Percentiles rank a stretch among this genome's conserved stretches.
These are phyloP conservation scores for Apodemia hepburni DNA, from an alignment of 2,888 invertebrate genomes.

Conservation along the genomic window DNA sequence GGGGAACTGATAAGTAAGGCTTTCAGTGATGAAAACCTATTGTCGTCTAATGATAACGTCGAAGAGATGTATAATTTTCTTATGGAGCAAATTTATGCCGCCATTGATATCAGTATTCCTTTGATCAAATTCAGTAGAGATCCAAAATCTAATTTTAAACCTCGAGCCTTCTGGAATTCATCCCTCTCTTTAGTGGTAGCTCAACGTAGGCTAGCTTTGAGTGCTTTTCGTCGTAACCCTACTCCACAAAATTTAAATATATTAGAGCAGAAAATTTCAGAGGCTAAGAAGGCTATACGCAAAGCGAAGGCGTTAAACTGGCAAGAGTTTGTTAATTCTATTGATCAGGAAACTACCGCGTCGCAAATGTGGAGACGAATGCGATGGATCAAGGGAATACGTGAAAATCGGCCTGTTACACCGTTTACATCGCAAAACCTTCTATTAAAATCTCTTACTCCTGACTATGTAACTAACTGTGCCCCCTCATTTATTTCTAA, in stretches of 20 bases:
- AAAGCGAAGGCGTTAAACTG: slow-evolving; percentile 13
- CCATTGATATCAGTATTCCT: not conserved
- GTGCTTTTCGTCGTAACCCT: slow-evolving; percentile 9
- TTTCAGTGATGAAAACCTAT: not conserved
- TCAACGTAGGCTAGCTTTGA: slow-evolving; percentile 3
- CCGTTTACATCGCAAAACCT: too few relatives aligned
- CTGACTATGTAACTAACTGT: too few relatives aligned
- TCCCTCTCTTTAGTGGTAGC: not conserved
- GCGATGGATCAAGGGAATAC: too few relatives aligned
- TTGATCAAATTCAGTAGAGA: not conserved
- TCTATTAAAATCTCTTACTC: too few relatives aligned
- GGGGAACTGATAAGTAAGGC: not conserved
- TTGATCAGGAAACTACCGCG: slow-evolving; percentile 2
- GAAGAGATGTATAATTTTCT: not conserved
- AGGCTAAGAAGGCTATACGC: slow-evolving; percentile 13
- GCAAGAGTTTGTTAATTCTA: slow-evolving; percentile 20
- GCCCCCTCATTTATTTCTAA: too few relatives aligned
- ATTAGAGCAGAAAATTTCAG: slow-evolving; percentile 20
- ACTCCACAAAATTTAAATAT: slow-evolving; percentile 21
- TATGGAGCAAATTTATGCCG: not conserved
- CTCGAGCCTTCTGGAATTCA: too few relatives aligned
- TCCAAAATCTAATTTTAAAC: too few relatives aligned
- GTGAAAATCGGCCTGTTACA: too few relatives aligned
- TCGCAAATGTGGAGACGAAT: too few relatives aligned
- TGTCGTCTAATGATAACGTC: not conserved